Conservation (phyloP, 2,888 invertebrate species). For the Ptychoptera contaminata region DNA sequence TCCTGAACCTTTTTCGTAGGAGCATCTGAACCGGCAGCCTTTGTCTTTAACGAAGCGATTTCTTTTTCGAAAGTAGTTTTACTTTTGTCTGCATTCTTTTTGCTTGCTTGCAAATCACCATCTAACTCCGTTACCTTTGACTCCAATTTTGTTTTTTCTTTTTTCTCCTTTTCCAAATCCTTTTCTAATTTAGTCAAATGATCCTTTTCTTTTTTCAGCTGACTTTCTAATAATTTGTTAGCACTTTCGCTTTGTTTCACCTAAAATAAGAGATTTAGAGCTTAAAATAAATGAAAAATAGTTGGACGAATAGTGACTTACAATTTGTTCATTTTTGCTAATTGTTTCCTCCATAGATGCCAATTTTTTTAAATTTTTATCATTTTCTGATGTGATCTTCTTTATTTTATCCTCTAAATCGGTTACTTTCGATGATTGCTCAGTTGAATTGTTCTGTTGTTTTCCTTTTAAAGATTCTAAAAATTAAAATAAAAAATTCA, state of each 20-base stretch:
- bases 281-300: not conserved
- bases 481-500: constrained; percentile 4
- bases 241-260: constrained; percentile 35
- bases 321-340: constrained; percentile 33
- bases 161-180: constrained; percentile 44
- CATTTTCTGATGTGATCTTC: constrained; percentile 51
- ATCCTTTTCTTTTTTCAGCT: constrained; percentile 32
- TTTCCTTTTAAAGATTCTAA: constrained; percentile 18
- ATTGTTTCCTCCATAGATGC: constrained; percentile 34
- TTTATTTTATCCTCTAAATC: constrained; percentile 51
- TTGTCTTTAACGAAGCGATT: constrained; percentile 57
- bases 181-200: constrained; percentile 39
- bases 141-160: constrained; percentile 47
- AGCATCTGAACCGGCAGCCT: constrained; percentile 24
- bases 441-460: constrained; percentile 12
- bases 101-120: constrained; percentile 37
- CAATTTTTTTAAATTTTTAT: constrained; percentile 38
- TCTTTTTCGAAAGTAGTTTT: constrained; percentile 58
- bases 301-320: constrained; percentile 12
- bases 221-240: constrained; percentile 30
- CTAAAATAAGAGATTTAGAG: constrained; percentile 9
- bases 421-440: constrained; percentile 40
- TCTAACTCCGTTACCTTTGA: constrained; percentile 45
- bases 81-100: constrained; percentile 48
- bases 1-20: constrained; percentile 22